Evolutionary conservation across 1,140 invertebrate species (phyloP).

Genomic region (Chionoecetes opilio): DNA sequence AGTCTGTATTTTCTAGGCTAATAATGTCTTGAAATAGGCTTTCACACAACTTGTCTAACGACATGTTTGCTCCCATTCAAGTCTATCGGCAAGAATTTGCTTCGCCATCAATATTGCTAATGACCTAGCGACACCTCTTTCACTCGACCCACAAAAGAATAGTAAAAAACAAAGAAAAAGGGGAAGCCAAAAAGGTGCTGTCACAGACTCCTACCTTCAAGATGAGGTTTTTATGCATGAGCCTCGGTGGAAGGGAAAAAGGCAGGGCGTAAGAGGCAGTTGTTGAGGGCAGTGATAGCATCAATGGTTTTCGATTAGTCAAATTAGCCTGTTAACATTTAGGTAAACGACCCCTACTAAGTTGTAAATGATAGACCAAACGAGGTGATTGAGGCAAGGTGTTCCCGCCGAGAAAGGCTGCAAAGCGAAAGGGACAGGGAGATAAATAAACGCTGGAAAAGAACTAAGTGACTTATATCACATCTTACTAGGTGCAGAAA

Average conservation of each 20-base stretch:
- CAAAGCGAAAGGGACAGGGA: not conserved
- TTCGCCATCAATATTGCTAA: conserved; percentile 68
- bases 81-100: conserved; percentile 32
- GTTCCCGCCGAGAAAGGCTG: not conserved
- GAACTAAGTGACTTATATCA: conserved; percentile 36
- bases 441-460: too few species aligned
- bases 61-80: not conserved
- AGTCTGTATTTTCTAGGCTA: not conserved
- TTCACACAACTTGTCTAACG: not conserved
- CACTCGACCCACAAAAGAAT: not conserved
- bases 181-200: conserved; percentile 67
- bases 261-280: conserved; percentile 71
- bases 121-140: conserved; percentile 10
- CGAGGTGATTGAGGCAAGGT: conserved; percentile 47
- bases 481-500: conserved; percentile 60
- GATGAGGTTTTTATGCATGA: conserved; percentile 78
- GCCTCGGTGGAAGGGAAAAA: conserved; percentile 69
- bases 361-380: conserved; percentile 69
- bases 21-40: not conserved
- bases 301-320: conserved; percentile 79
- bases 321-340: conserved; percentile 78
- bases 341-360: conserved; percentile 72
- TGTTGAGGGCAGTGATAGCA: conserved; percentile 79
- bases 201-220: conserved; percentile 74
- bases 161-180: conserved; percentile 54